Percentiles rank a stretch among this genome's conserved stretches.
Evolutionary conservation across 1,140 invertebrate genomes (phyloP).

Genomic region (Drosophila ohnishii): DNA sequence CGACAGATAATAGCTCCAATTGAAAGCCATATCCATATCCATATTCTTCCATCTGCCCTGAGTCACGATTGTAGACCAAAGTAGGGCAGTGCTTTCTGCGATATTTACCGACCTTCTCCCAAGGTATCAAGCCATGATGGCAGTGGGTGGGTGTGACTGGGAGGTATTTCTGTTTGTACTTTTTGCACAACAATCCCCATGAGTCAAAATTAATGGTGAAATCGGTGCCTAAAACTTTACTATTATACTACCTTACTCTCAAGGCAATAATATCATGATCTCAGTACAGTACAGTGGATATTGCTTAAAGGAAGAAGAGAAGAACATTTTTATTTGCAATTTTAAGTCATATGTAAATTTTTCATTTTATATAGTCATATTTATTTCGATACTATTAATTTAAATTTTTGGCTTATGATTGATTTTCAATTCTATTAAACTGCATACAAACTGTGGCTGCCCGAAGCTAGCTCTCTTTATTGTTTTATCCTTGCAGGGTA

Average conservation of each 20-base stretch:
- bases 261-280: neutral
- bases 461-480: too few relatives aligned
- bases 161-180: slow-evolving; percentile 4
- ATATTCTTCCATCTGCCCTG: slow-evolving; percentile 9
- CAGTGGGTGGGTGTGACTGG: slow-evolving; percentile 18
- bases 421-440: too few relatives aligned
- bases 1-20: slow-evolving; percentile 20
- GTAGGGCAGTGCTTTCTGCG: slow-evolving; percentile 7
- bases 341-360: too few relatives aligned
- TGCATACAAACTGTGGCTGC: too few relatives aligned
- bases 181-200: slow-evolving; percentile 6
- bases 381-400: too few relatives aligned
- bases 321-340: too few relatives aligned
- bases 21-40: slow-evolving; percentile 4
- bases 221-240: slow-evolving; percentile 4
- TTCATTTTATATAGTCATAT: too few relatives aligned
- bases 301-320: neutral
- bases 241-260: neutral
- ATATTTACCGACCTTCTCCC: slow-evolving; percentile 9
- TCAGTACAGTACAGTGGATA: neutral
- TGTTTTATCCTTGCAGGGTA: too few relatives aligned
- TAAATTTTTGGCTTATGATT: too few relatives aligned
- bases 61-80: slow-evolving; percentile 23
- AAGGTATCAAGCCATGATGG: neutral
- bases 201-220: slow-evolving; percentile 18